Evolutionary conservation across 2,888 invertebrate genomes (phyloP), one percentile per base, ranked within the genome.

Genomic region (Eupsilia transversa): DNA sequence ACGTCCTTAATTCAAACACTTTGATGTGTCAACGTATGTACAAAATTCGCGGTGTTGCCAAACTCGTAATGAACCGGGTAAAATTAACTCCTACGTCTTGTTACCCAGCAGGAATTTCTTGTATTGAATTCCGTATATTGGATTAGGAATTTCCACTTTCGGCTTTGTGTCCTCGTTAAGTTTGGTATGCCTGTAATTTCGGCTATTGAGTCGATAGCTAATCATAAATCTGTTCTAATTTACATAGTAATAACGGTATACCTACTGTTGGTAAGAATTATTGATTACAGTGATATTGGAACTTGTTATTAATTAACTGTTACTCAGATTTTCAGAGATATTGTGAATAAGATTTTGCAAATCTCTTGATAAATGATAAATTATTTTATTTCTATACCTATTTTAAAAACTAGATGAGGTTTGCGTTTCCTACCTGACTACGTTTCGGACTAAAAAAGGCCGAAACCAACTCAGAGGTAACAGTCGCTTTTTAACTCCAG

Each of bases 71-170:
- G 90, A 91, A 91, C 86, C 84, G 84, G 63, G 76, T 80, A 79
- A 87, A 82, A 89, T 91, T 86, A 90, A 90, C 89, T 83, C 81
- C 71, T 70, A 84, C 86, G 86, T 86, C 87, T 87, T 83, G 78
- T 83, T 79, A 82, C 72, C 64, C 83, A 70, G 68, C 68, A 83
- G 86, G 89, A 89, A 90, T 89, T 84, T 85, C 80, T 85, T 66
- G 90, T 90, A 91, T 90, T 90, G 88, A 89, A 89, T 90, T 88
- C 86, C 85, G 75, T 84, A 84, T 83, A 87, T 84, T 75, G 87
- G 82, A 89, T 87, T 86, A 85, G 89, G 87, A 89, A 88, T 86
- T 89, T 88, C 80, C 86, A 87, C 85, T 88, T 86, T 83, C 77
- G 72, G 84, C 86, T 88, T 87, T 88, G 88, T 88, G 80, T 80